Percentiles rank a stretch among this genome's conserved stretches.
Evolutionary conservation across 2,797 vertebrate species (phyloP).

Genomic region (Borostomias antarcticus): DNA sequence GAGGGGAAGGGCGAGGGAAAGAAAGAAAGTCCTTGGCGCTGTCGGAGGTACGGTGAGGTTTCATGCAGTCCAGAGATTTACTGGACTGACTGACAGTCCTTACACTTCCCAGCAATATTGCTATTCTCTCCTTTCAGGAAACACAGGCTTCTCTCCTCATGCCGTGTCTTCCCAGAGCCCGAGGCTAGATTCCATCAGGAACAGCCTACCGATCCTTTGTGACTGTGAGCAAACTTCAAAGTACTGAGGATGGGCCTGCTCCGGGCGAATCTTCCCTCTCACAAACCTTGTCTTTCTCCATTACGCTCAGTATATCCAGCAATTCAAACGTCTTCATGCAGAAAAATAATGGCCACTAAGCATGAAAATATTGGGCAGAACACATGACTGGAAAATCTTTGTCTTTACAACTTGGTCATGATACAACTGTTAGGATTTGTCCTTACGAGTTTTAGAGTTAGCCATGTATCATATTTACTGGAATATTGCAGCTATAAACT

Average conservation of each 20-base stretch:
- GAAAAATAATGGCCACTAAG: neutral
- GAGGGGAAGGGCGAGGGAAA: too few relatives aligned
- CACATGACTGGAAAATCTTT: neutral
- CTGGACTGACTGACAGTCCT: neutral
- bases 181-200: slow-evolving; percentile 56
- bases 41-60: slow-evolving; percentile 27
- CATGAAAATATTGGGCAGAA: neutral
- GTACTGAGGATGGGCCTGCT: slow-evolving; percentile 9
- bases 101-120: slow-evolving; percentile 32
- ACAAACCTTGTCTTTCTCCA: slow-evolving; percentile 16
- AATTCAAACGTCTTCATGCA: slow-evolving; percentile 18
- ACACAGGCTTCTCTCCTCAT: slow-evolving; percentile 30
- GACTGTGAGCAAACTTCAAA: slow-evolving; percentile 41
- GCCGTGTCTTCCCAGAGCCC: slow-evolving; percentile 34
- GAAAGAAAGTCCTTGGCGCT: neutral
- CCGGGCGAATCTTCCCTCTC: slow-evolving; percentile 2
- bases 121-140: slow-evolving; percentile 42
- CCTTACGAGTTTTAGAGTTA: neutral
- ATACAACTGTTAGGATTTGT: too few relatives aligned
- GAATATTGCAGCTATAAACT: too few relatives aligned
- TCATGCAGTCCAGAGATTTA: slow-evolving; percentile 10
- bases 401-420: neutral
- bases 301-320: slow-evolving; percentile 28
- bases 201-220: slow-evolving; percentile 22
- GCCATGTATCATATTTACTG: too few relatives aligned